Percentiles rank a stretch among this genome's conserved stretches.
phyloP scores from a whole-genome alignment of 1,140 invertebrate species.

The Pogonomyrmex californicus region DNA sequence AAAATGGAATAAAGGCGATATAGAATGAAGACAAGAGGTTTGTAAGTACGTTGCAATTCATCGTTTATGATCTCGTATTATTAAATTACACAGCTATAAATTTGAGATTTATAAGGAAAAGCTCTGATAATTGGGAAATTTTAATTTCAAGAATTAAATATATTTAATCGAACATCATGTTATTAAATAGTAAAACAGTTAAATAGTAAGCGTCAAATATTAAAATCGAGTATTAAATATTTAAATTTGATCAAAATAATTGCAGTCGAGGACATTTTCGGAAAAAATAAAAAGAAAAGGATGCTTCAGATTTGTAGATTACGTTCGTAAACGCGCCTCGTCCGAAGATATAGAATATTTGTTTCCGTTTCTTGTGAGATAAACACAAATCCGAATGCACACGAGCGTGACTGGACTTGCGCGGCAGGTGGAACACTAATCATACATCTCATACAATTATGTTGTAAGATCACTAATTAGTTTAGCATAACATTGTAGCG shows the following conservation, averaged over 20 bases:
- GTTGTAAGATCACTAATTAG: slow-evolving; percentile 29
- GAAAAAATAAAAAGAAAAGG: not conserved
- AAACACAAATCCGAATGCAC: slow-evolving; percentile 21
- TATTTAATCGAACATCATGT: not conserved
- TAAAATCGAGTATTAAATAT: not conserved
- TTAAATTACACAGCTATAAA: not conserved
- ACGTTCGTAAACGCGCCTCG: not conserved
- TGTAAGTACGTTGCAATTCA: not conserved
- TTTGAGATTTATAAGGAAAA: not conserved
- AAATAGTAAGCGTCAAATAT: too few relatives aligned
- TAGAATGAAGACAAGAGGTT: not conserved
- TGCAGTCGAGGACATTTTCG: not conserved
- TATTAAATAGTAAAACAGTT: not conserved
- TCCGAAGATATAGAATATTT: slow-evolving; percentile 12
- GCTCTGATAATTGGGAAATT: not conserved
- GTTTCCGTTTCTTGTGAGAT: slow-evolving; percentile 31
- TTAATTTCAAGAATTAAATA: not conserved
- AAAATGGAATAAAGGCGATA: not conserved
- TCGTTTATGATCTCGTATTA: not conserved
- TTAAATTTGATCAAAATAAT: not conserved
- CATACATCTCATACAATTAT: slow-evolving; percentile 15
- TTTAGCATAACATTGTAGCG: not conserved
- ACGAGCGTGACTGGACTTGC: slow-evolving; percentile 47
- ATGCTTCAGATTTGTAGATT: not conserved
- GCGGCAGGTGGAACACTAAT: slow-evolving; percentile 42